Base-by-base conservation (phyloP, 2,113 vertebrate species). In the Apteryx owenii region DNA sequence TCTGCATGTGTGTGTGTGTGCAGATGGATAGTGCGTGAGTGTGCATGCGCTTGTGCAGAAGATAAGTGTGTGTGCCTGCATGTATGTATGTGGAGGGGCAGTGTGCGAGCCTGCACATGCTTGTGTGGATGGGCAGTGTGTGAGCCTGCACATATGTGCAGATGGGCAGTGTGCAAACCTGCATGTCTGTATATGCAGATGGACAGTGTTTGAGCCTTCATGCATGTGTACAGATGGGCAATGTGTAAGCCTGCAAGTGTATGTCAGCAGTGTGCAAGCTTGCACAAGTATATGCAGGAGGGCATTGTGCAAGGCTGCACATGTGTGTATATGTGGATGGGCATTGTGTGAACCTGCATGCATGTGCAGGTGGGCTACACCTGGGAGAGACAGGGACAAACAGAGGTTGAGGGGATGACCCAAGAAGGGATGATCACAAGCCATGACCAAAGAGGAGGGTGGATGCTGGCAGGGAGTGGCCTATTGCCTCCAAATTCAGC, bases 41-140 rank as follows among this genome's bases (percentile, higher is more conserved):
- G 11, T 44, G 42, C 42, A 10, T 44, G 42, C 42, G 42, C 42
- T 44, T 44, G 44, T 46, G 44, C 44, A 46, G 44, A 46, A 46
- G 44, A 46, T 13, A 14, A 46, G 44, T 14, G 44, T 46, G 44
- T 46, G 44, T 46, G 44, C 44, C 44, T 46, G 44, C 44, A 46
- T 46, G 44, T 15, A 44, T 46, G 44, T 46, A 46, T 46, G 15
- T 46, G 44, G 44, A 14, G 44, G 44, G 7, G 26, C 64, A 21
- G 26, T 19, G 10, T 2, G 1, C 12, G 53, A n/a, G 50, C 38
- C 36, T 53, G 33, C 29, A 53, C 16, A 2, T 2, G 2, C 0
- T 2, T n/a, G 38, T 53, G 28, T 64, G 75, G 12, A 19, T 28
- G 3, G 6, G 12, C 33, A 42, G 36, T 5, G 2, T 7, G 5